These are phyloP conservation scores for Chaetodon trifascialis DNA, from an alignment of 2,113 vertebrate species.

Conservation along the genomic window DNA sequence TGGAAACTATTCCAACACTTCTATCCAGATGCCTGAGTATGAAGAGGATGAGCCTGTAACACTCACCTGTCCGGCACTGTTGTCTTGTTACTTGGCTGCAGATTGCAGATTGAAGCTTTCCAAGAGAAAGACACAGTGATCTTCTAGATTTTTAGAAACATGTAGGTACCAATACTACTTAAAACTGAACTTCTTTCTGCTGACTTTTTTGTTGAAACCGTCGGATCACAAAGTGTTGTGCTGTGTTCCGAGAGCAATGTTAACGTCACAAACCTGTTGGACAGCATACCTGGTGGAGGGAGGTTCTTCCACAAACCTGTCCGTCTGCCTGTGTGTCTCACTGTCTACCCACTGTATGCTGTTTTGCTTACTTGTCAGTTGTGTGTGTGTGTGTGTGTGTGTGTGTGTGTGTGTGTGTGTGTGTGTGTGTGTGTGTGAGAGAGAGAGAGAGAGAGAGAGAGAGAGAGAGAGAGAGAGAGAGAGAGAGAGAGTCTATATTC, in stretches of 20 bases:
- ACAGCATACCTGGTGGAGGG: constrained; percentile 67
- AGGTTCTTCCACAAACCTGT: constrained; percentile 23
- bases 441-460: not conserved
- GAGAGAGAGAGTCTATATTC: not conserved
- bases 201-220: not conserved
- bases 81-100: not conserved
- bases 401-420: not conserved
- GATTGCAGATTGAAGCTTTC: not conserved
- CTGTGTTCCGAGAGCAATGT: not conserved
- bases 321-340: not conserved
- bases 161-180: not conserved
- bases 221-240: not conserved
- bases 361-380: not conserved
- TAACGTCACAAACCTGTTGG: constrained; percentile 26
- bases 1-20: not conserved
- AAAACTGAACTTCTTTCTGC: not conserved
- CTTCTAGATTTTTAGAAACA: not conserved
- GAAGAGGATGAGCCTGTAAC: not conserved
- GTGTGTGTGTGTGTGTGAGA: not conserved
- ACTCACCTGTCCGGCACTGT: constrained; percentile 33
- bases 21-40: not conserved
- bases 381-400: not conserved
- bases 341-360: not conserved
- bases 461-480: not conserved
- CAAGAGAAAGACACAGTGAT: not conserved